Percentiles rank a stretch among this genome's conserved stretches.
phyloP scores from a whole-genome alignment of 2,797 vertebrate genomes.

The Danio aesculapii region DNA sequence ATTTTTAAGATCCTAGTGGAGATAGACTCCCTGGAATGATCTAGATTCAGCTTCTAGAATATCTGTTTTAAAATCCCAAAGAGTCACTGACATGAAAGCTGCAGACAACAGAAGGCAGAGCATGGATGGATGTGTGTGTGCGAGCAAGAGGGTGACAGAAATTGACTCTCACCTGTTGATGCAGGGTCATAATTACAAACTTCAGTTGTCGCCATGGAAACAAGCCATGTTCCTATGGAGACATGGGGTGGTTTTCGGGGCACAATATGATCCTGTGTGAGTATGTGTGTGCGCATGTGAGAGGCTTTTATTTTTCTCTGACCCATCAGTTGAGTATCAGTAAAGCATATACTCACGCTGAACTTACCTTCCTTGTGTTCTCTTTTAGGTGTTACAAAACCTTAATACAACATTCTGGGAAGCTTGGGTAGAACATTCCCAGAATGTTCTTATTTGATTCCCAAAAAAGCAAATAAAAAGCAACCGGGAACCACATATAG shows the following conservation, averaged over 20 bases:
- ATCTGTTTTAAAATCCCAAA: neutral
- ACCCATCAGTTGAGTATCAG: slow-evolving; percentile 26
- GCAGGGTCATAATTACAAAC: slow-evolving; percentile 57
- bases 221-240: slow-evolving; percentile 49
- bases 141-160: slow-evolving; percentile 22
- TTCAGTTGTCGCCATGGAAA: slow-evolving; percentile 56
- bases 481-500: too few relatives aligned
- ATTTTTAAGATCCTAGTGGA: slow-evolving; percentile 20
- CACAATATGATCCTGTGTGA: slow-evolving; percentile 23
- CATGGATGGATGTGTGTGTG: neutral
- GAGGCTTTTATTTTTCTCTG: slow-evolving; percentile 14
- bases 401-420: too few relatives aligned
- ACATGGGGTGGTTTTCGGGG: slow-evolving; percentile 36
- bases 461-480: too few relatives aligned
- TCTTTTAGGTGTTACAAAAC: too few relatives aligned
- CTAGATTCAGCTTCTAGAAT: slow-evolving; percentile 1
- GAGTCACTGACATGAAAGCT: slow-evolving; percentile 26
- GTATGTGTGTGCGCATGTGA: slow-evolving; percentile 12
- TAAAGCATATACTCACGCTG: slow-evolving; percentile 7
- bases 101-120: slow-evolving; percentile 13
- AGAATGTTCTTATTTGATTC: too few relatives aligned
- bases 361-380: too few relatives aligned
- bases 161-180: slow-evolving; percentile 55
- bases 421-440: too few relatives aligned
- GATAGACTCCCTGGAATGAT: neutral